Base-by-base conservation (phyloP, 2,113 vertebrate genomes). In the Oreotrochilus melanogaster region DNA sequence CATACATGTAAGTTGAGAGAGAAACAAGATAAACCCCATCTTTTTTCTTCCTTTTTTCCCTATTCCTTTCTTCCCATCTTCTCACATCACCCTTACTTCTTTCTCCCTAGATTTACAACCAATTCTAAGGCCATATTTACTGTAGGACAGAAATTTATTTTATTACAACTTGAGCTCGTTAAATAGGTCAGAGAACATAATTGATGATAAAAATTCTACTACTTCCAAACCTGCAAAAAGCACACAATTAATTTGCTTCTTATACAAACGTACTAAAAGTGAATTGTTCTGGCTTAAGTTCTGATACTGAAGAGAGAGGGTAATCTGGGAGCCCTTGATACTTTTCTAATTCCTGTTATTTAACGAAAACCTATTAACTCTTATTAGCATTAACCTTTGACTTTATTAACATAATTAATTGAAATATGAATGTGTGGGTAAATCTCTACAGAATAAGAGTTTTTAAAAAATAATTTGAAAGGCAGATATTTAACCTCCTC, bases 331-430 rank as follows among this genome's bases (percentile, higher is more conserved):
- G 7, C n/a, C 50, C 48, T 88, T 70, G 80, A 85, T 85, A 69
- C 22, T 25, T 15, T 8, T 17, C 50, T 71, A 87, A 58, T 87
- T 91, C 62, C 62, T 57, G 10, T 66, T 91, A 92, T 93, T 91
- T 87, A 72, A 57, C n/a, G 75, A 82, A 80, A 91, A 94, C 27
- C 22, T 94, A 53, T 65, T 91, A 78, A 71, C 24, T 31, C 71
- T 69, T 75, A 58, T 89, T 74, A 66, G 19, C 31, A 89, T 91
- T 91, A 92, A 79, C 31, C 53, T 92, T 89, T 84, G n/a, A 35
- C 61, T 92, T 54, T 76, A 27, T 76, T 94, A 96, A 65, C 48
- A 75, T 61, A 89, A 69, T 78, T 96, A 96, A 89, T 88, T 94
- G 70, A 92, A 94, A 86, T 58, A 58, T n/a, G 47, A 94, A 86